Evolutionary conservation across 1,140 invertebrate genomes (phyloP).

Genomic region (Mercenaria mercenaria): DNA sequence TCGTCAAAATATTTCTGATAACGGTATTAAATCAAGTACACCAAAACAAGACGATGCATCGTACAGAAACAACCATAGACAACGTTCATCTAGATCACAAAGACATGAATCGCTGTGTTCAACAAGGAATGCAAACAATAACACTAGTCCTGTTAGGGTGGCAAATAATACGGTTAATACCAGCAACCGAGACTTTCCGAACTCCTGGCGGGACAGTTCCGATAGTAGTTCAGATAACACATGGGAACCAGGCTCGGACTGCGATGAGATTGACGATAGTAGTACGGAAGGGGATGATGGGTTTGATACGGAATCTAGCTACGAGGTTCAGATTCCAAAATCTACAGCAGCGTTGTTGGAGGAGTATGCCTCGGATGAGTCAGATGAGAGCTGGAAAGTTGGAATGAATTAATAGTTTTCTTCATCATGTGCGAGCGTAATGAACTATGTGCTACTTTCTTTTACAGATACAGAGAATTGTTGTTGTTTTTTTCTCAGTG

Average conservation of each 20-base stretch:
- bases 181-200: conserved; percentile 23
- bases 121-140: background rate
- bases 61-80: background rate
- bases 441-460: too few species aligned
- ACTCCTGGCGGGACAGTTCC: conserved; percentile 19
- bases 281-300: conserved; percentile 45
- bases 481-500: too few species aligned
- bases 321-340: conserved; percentile 61
- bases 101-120: background rate
- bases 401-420: conserved; percentile 44
- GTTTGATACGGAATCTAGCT: conserved; percentile 59
- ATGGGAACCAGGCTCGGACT: conserved; percentile 38
- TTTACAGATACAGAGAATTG: too few species aligned
- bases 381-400: conserved; percentile 66
- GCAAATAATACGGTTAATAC: background rate
- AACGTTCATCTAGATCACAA: background rate
- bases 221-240: conserved; percentile 52
- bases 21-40: background rate
- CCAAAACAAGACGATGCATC: background rate
- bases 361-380: conserved; percentile 64
- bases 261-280: conserved; percentile 31
- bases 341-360: conserved; percentile 55
- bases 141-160: background rate
- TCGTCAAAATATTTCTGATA: background rate
- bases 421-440: too few species aligned